phyloP scores from a whole-genome alignment of 2,113 vertebrate species.

The Pituophis catenifer region DNA sequence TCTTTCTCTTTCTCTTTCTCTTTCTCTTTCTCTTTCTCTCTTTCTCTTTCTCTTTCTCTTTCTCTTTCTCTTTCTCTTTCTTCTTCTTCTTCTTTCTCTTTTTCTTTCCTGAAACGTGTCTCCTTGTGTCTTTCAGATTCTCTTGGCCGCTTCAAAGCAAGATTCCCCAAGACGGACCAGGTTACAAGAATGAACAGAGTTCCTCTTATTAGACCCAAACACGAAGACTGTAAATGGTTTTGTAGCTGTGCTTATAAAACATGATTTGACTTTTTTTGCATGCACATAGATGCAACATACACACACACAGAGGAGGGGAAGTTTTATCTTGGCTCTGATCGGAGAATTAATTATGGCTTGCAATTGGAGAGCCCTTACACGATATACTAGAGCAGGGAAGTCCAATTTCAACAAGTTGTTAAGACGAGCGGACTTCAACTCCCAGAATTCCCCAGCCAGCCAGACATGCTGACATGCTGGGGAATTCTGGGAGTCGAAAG shows the following conservation, averaged over 20 bases:
- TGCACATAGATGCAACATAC: not conserved
- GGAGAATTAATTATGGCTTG: conserved; percentile 39
- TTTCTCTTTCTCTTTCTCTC: too few species aligned
- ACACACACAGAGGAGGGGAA: not conserved
- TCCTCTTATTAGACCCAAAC: conserved; percentile 46
- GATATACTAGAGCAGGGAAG: not conserved
- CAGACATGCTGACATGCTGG: not conserved
- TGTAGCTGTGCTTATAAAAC: conserved; percentile 51
- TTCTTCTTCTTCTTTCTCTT: fast-evolving
- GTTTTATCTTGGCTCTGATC: conserved; percentile 38
- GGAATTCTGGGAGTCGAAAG: not conserved
- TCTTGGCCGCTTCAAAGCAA: conserved; percentile 47
- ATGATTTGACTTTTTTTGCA: conserved; percentile 44
- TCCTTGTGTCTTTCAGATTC: conserved; percentile 49
- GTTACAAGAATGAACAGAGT: conserved; percentile 41
- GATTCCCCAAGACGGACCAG: conserved; percentile 50
- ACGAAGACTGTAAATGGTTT: conserved; percentile 56
- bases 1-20: too few species aligned
- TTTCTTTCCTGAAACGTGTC: not conserved
- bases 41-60: not conserved
- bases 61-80: not conserved
- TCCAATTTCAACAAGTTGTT: not conserved
- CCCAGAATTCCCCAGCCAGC: not conserved
- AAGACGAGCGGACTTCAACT: not conserved
- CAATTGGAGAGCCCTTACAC: conserved; percentile 45